These are phyloP conservation scores for Pemphigus obesinymphae DNA, from an alignment of 1,140 invertebrate genomes.

Conservation along the genomic window DNA sequence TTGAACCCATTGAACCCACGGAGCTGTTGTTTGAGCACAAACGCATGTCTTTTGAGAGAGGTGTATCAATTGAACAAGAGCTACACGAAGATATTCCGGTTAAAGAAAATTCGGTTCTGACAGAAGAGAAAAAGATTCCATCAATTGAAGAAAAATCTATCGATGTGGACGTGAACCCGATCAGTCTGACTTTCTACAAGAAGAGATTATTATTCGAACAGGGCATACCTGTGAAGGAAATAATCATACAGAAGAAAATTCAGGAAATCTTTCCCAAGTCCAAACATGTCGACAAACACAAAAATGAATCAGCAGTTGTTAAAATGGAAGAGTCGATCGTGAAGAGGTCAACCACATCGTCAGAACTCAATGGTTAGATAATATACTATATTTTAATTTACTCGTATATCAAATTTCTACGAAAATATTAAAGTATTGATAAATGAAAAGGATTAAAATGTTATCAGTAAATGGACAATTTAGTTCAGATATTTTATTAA, in stretches of 20 bases:
- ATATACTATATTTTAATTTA: no score
- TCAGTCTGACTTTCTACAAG: conserved; percentile 50
- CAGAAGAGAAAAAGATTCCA: conserved; percentile 32
- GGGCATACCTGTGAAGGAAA: conserved; percentile 50
- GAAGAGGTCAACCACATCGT: background rate
- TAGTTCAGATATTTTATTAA: no score
- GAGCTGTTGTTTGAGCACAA: conserved; percentile 46
- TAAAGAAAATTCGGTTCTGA: conserved; percentile 49
- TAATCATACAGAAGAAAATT: no score
- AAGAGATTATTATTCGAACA: conserved; percentile 53
- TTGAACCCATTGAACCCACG: conserved; percentile 24
- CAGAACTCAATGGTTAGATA: background rate
- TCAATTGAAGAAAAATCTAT: no score
- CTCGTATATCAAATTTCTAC: no score
- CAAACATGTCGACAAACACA: no score
- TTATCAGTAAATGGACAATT: no score
- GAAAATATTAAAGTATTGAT: no score
- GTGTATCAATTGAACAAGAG: conserved; percentile 37
- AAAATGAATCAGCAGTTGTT: no score
- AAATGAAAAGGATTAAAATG: no score
- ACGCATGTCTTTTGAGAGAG: no score
- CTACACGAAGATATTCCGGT: conserved; percentile 21
- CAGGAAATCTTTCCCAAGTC: no score
- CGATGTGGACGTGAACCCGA: conserved; percentile 50
- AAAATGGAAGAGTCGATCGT: background rate